A percentile compares a stretch with the other conserved stretches of the same genome.
Conservation (phyloP, 1,140 invertebrate genomes). For the Chymomyza costata region DNA sequence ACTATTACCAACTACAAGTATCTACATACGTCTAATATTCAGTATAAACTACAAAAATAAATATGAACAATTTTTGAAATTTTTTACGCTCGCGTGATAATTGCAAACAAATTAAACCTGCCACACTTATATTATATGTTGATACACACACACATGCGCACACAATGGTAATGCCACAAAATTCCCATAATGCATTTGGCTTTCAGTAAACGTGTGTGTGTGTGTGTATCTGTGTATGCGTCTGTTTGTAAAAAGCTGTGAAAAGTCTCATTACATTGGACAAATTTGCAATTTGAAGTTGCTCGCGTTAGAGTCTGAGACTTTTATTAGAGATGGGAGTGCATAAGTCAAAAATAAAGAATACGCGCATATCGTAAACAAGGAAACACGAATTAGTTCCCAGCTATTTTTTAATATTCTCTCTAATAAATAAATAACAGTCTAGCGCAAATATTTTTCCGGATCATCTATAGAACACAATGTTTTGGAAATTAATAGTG, state of each 20-base stretch:
- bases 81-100: conserved; percentile 59
- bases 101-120: conserved; percentile 63
- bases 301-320: neutral
- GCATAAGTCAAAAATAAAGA: too few species aligned
- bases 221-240: too few species aligned
- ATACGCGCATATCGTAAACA: too few species aligned
- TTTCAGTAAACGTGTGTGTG: too few species aligned
- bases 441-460: too few species aligned
- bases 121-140: conserved; percentile 14
- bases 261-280: conserved; percentile 73
- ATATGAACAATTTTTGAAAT: conserved; percentile 21
- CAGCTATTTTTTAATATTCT: too few species aligned
- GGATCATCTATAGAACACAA: too few species aligned
- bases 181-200: conserved; percentile 69
- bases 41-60: conserved; percentile 10
- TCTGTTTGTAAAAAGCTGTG: too few species aligned
- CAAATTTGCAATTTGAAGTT: conserved; percentile 62
- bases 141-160: conserved; percentile 20
- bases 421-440: too few species aligned
- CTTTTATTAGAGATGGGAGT: conserved; percentile 37
- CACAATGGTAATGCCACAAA: conserved; percentile 69
- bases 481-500: too few species aligned
- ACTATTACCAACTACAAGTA: conserved; percentile 8
- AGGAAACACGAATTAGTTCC: too few species aligned
- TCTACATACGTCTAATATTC: too few species aligned